Conservation (phyloP, 23 tunicate genomes). For the Halocynthia roretzi region DNA sequence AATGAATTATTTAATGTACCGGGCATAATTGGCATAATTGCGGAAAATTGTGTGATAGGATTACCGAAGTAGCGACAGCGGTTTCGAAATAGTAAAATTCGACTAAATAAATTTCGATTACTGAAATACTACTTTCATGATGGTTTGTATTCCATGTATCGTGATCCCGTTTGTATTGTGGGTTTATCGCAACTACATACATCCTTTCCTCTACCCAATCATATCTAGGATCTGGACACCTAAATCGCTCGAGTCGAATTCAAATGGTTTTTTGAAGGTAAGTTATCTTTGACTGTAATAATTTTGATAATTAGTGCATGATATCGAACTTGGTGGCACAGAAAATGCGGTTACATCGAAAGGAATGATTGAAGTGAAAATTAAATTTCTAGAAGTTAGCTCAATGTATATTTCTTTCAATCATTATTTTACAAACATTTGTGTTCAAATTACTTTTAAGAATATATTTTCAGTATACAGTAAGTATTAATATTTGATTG, state of each 20-base stretch:
- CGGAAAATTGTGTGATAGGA: no score
- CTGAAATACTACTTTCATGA: not conserved
- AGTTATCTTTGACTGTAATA: not conserved
- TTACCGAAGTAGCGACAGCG: no score
- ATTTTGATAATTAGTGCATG: not conserved
- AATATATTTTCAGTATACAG: no score
- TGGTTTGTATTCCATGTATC: conserved; percentile 97
- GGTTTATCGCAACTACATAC: conserved; percentile 91
- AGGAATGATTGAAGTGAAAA: not conserved
- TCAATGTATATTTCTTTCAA: no score
- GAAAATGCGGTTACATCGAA: not conserved
- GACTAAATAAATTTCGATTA: no score
- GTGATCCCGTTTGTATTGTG: conserved; percentile 88
- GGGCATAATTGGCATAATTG: no score
- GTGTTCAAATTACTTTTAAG: no score
- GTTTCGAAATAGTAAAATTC: no score
- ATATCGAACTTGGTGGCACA: not conserved
- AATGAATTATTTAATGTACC: not conserved
- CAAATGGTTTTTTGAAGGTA: not conserved
- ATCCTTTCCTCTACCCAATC: conserved; percentile 81
- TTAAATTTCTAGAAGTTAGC: no score
- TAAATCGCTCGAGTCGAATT: conserved; percentile 23
- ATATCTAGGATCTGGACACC: conserved; percentile 57
- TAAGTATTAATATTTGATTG: no score
- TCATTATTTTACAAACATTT: no score